These are phyloP conservation scores for Dromas ardeola DNA, from an alignment of 2,113 vertebrate species.

Conservation along the genomic window DNA sequence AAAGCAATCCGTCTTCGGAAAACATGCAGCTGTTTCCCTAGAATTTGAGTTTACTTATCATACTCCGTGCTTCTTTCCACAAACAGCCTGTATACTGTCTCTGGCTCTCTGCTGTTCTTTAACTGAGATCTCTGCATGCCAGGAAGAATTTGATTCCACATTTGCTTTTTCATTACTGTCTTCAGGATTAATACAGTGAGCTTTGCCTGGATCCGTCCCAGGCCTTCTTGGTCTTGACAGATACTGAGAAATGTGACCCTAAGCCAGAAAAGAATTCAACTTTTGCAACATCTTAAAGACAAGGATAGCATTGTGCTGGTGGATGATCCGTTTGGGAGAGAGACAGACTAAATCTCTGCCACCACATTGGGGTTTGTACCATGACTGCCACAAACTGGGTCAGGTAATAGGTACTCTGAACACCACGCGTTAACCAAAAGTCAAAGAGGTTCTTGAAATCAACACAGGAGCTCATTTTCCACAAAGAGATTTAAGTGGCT, in stretches of 20 bases:
- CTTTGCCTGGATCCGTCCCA: neutral
- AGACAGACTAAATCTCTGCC: neutral
- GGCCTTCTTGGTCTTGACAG: neutral
- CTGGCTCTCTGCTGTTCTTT: neutral
- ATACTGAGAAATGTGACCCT: neutral
- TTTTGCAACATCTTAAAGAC: neutral
- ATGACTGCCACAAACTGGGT: neutral
- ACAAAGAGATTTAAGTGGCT: neutral
- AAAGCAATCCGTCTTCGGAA: neutral
- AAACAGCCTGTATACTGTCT: neutral
- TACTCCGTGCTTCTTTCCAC: neutral
- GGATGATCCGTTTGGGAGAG: neutral
- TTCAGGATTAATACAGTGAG: neutral
- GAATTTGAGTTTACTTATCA: neutral
- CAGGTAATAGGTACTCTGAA: neutral
- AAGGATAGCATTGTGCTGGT: neutral
- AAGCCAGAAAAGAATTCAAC: neutral
- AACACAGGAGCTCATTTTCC: neutral
- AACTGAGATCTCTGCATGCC: neutral
- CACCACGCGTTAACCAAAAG: neutral
- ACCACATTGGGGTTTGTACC: neutral
- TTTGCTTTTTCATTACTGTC: neutral
- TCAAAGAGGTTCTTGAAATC: neutral
- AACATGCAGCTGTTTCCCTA: neutral
- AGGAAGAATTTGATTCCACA: neutral